Percentiles rank a stretch among this genome's conserved stretches.
Evolutionary conservation across 2,113 vertebrate species (phyloP).

Genomic region (Hassar affinis): DNA sequence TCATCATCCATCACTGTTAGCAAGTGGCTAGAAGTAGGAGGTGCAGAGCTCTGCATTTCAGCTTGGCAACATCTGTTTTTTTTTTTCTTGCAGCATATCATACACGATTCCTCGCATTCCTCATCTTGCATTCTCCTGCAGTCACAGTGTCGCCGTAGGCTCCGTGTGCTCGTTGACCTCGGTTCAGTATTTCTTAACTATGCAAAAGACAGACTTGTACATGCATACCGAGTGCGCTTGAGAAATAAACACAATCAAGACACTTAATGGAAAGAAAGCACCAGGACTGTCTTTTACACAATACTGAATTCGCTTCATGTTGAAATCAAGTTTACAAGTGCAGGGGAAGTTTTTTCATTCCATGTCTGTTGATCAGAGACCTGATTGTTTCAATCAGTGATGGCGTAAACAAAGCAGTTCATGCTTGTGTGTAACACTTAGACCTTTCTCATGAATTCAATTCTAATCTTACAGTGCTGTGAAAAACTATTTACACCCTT

Average conservation of each 20-base stretch:
- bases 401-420: background rate
- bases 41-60: constrained; percentile 16
- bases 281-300: background rate
- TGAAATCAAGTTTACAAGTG: background rate
- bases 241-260: constrained; percentile 11
- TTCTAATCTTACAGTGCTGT: background rate
- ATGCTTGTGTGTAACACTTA: background rate
- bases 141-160: constrained; percentile 1
- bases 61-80: constrained; percentile 36
- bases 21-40: constrained; percentile 29
- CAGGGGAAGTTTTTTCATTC: background rate
- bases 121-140: background rate
- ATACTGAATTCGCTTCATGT: background rate
- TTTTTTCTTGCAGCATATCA: constrained; percentile 23
- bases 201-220: constrained; percentile 1
- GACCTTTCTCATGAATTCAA: background rate
- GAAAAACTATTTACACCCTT: too few species aligned
- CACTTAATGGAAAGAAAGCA: background rate
- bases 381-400: background rate
- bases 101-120: constrained; percentile 32
- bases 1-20: constrained; percentile 53
- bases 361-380: background rate
- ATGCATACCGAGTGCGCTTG: background rate
- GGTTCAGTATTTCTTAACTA: background rate
- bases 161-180: constrained; percentile 7